phyloP scores from a whole-genome alignment of 1,140 invertebrate species.

The Rhopalosiphum maidis region DNA sequence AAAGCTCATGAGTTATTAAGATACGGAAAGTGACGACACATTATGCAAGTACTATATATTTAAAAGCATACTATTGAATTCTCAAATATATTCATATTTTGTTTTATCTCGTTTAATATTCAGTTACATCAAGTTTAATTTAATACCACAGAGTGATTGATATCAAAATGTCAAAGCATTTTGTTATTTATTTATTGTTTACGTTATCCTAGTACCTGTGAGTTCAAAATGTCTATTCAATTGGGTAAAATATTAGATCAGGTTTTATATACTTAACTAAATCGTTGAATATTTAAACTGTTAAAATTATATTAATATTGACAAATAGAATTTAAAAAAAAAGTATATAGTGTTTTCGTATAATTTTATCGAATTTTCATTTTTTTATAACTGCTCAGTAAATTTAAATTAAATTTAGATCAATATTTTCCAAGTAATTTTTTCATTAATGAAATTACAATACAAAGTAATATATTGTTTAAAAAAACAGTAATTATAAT shows the following conservation, averaged over 20 bases:
- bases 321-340: not conserved
- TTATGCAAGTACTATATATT: not conserved
- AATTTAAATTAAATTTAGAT: not conserved
- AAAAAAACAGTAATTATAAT: not conserved
- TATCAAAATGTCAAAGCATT: not conserved
- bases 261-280: not conserved
- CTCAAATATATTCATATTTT: not conserved
- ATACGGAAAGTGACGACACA: not conserved
- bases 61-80: not conserved
- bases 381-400: not conserved
- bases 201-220: not conserved
- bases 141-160: not conserved
- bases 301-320: not conserved
- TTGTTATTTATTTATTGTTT: not conserved
- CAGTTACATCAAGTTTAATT: constrained; percentile 11
- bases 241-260: not conserved
- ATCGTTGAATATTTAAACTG: not conserved
- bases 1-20: constrained; percentile 6
- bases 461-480: not conserved
- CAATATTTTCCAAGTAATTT: too few relatives aligned
- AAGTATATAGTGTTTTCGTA: not conserved
- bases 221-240: not conserved
- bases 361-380: not conserved
- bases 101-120: constrained; percentile 3
- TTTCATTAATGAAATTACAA: not conserved